Conservation (phyloP, 2,113 vertebrate species). For the Genyomyrus donnyi region DNA sequence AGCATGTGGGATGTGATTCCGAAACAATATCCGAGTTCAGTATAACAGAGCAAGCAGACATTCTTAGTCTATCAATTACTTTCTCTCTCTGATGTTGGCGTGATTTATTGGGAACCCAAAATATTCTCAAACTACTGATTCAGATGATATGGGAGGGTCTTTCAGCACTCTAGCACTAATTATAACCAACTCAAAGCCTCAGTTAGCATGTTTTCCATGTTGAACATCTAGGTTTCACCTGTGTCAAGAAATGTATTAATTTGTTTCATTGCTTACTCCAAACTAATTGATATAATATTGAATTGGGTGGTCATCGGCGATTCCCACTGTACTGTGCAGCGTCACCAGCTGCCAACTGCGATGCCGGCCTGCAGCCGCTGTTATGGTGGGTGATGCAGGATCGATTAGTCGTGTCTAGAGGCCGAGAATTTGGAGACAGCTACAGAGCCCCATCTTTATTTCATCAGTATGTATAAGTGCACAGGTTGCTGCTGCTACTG, state of each 20-base stretch:
- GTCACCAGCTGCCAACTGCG: constrained; percentile 14
- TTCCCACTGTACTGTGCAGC: background rate
- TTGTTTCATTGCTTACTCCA: background rate
- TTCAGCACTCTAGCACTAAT: background rate
- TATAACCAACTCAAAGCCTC: background rate
- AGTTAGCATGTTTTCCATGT: background rate
- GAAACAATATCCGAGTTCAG: background rate
- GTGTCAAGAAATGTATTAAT: background rate
- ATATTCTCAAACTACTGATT: background rate
- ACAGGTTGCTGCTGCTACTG: background rate
- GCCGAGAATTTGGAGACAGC: constrained; percentile 19
- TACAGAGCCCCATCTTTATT: background rate
- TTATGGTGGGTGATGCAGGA: background rate
- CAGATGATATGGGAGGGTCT: background rate
- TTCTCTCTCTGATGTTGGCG: background rate
- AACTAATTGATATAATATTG: background rate
- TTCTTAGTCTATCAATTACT: background rate
- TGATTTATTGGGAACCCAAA: background rate
- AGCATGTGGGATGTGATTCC: background rate
- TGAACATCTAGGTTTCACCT: background rate
- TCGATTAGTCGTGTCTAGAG: background rate
- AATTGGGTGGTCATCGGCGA: background rate
- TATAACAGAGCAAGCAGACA: background rate
- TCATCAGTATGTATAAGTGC: constrained; percentile 7
- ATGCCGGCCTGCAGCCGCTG: constrained; percentile 26